Conservation (phyloP, 2,113 vertebrate species). For the Prolemur simus region DNA sequence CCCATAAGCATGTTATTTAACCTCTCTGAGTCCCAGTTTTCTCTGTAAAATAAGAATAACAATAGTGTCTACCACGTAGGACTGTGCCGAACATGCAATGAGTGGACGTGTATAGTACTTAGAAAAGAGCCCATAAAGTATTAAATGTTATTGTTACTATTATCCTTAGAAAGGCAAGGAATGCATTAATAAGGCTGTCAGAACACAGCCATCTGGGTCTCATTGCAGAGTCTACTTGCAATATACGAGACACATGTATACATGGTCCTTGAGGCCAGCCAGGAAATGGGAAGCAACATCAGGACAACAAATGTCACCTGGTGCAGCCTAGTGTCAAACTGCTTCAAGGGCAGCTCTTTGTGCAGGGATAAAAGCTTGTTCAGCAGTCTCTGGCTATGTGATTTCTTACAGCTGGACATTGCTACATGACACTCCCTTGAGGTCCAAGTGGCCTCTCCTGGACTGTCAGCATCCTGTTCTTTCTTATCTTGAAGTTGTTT, state of each 20-base stretch:
- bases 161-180: conserved; percentile 29
- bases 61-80: background rate
- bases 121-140: background rate
- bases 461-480: conserved; percentile 61
- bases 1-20: background rate
- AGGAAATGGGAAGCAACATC: conserved; percentile 11
- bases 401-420: conserved; percentile 66
- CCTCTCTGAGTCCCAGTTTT: background rate
- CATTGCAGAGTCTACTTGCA: conserved; percentile 1
- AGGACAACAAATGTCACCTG: conserved; percentile 58
- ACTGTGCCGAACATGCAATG: background rate
- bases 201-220: conserved; percentile 37
- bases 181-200: background rate
- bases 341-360: conserved; percentile 44
- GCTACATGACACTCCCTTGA: conserved; percentile 58
- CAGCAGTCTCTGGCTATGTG: background rate
- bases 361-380: background rate
- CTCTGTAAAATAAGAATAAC: background rate
- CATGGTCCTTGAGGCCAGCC: conserved; percentile 42
- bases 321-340: background rate
- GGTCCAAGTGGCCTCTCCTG: conserved; percentile 58
- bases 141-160: background rate
- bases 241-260: background rate
- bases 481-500: conserved; percentile 75
- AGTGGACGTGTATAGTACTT: background rate